phyloP scores from a whole-genome alignment of 2,113 vertebrate species.

The Uria lomvia region DNA sequence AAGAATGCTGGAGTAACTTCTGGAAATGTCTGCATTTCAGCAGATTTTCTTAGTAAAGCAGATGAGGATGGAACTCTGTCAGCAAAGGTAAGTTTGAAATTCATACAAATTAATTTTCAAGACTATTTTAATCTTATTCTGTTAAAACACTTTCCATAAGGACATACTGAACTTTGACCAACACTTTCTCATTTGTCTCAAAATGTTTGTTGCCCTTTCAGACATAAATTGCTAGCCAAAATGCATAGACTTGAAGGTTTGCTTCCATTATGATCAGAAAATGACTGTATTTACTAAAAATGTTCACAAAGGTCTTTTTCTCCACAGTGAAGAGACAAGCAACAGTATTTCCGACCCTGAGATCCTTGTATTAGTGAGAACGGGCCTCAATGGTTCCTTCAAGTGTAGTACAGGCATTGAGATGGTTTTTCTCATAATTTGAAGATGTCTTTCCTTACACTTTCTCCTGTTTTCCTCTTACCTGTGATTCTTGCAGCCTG shows the following conservation, averaged over 20 bases:
- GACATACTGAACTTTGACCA: neutral
- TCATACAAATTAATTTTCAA: neutral
- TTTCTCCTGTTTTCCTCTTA: neutral
- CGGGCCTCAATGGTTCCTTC: neutral
- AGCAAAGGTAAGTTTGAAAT: neutral
- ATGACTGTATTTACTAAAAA: neutral
- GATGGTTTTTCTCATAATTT: neutral
- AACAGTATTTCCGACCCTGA: neutral
- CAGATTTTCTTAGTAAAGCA: neutral
- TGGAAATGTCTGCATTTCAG: neutral
- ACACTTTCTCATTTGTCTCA: neutral
- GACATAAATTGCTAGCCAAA: neutral
- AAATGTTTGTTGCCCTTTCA: neutral
- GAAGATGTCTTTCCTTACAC: neutral
- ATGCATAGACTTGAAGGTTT: neutral
- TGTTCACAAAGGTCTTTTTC: neutral
- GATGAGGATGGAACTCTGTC: neutral
- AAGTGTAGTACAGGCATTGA: neutral
- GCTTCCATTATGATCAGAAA: neutral
- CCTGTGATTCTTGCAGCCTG: neutral
- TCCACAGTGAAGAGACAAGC: neutral
- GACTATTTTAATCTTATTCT: neutral
- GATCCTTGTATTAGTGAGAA: neutral
- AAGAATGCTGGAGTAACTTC: constrained; percentile 10
- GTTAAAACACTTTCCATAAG: neutral